Evolutionary conservation across 2,113 vertebrate species (phyloP).

Genomic region (Silurus asotus): DNA sequence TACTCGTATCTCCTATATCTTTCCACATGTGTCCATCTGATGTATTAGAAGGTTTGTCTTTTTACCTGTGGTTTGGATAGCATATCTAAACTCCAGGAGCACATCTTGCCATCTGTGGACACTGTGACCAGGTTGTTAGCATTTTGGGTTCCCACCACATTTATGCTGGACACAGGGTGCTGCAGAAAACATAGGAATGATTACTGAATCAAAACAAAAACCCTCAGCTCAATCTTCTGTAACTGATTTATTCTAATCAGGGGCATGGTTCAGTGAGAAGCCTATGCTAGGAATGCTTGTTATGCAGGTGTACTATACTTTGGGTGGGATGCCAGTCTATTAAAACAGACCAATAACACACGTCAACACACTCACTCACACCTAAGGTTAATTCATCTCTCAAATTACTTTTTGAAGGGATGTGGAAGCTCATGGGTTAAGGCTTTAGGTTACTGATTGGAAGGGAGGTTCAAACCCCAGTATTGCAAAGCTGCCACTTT

Average conservation of each 20-base stretch:
- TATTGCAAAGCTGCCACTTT: too few relatives aligned
- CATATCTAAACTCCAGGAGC: slow-evolving; percentile 91
- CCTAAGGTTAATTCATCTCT: neutral
- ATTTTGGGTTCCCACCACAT: slow-evolving; percentile 87
- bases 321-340: neutral
- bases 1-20: neutral
- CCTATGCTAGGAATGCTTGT: neutral
- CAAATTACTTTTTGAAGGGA: too few relatives aligned
- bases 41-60: neutral
- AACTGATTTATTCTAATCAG: neutral
- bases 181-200: slow-evolving; percentile 48
- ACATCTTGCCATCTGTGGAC: slow-evolving; percentile 89
- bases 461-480: too few relatives aligned
- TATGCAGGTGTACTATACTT: neutral
- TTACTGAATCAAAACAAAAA: neutral
- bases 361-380: neutral
- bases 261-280: neutral
- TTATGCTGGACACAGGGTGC: slow-evolving; percentile 90
- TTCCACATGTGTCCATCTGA: neutral
- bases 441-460: too few relatives aligned
- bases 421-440: too few relatives aligned
- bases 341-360: neutral
- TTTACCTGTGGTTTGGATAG: slow-evolving; percentile 86
- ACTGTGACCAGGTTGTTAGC: slow-evolving; percentile 89
- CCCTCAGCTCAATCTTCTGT: too few relatives aligned